Percentiles rank a stretch among this genome's conserved stretches.
phyloP scores from a whole-genome alignment of 2,888 invertebrate genomes.

The Melanophora roralis region DNA sequence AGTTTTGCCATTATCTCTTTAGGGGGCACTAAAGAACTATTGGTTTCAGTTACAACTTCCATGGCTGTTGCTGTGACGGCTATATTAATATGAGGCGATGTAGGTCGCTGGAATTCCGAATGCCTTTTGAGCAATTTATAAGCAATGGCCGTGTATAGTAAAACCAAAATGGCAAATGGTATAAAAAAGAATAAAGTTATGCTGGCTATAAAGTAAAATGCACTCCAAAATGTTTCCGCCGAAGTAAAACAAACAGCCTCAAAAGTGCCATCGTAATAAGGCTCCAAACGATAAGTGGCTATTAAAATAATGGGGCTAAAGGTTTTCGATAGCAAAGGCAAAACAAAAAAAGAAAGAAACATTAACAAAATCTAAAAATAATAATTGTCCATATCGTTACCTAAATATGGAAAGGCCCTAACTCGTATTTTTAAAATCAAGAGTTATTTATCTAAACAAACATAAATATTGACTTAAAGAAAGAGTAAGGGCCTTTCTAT shows the following conservation, averaged over 20 bases:
- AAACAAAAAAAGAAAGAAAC: too few relatives aligned
- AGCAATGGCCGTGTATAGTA: constrained; percentile 91
- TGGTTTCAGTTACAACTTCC: constrained; percentile 39
- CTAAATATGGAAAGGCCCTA: too few relatives aligned
- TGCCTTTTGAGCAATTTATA: constrained; percentile 85
- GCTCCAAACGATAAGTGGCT: constrained; percentile 85
- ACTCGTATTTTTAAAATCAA: too few relatives aligned
- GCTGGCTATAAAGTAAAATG: constrained; percentile 87
- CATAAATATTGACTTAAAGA: too few relatives aligned
- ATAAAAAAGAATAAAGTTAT: constrained; percentile 90
- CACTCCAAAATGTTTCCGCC: constrained; percentile 87
- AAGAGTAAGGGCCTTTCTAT: too few relatives aligned
- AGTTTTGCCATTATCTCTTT: constrained; percentile 16
- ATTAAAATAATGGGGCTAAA: constrained; percentile 91
- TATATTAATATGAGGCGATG: constrained; percentile 47
- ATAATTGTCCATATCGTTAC: too few relatives aligned
- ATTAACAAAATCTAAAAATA: too few relatives aligned
- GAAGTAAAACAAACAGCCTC: constrained; percentile 89
- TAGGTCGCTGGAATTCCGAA: constrained; percentile 61
- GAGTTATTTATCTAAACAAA: too few relatives aligned
- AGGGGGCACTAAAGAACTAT: constrained; percentile 20
- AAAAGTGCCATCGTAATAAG: constrained; percentile 83
- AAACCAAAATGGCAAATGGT: constrained; percentile 87
- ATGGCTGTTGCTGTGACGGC: constrained; percentile 22
- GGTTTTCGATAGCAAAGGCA: background rate